A percentile compares a stretch with the other conserved stretches of the same genome.
phyloP scores from a whole-genome alignment of 1,140 invertebrate genomes.

The Campoletis sonorensis region DNA sequence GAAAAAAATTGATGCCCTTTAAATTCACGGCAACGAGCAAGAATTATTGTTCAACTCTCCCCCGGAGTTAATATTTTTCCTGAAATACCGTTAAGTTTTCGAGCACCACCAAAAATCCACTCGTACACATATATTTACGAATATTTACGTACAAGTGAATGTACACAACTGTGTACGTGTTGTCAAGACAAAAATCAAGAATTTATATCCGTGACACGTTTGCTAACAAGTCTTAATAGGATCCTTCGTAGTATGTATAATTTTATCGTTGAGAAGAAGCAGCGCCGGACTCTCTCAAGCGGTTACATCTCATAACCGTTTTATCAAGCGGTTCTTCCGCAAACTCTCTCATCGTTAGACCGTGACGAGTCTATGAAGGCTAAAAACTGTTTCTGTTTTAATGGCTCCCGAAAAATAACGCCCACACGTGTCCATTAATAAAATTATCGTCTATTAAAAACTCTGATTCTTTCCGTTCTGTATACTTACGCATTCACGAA shows the following conservation, averaged over 20 bases:
- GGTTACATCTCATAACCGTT: neutral
- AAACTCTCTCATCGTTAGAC: neutral
- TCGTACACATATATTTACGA: neutral
- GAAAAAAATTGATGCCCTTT: no score
- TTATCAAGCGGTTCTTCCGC: neutral
- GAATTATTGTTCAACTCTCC: no score
- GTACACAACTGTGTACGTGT: neutral
- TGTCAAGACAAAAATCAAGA: neutral
- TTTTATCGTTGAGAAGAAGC: conserved; percentile 16
- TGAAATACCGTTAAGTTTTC: no score
- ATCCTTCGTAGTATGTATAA: conserved; percentile 49
- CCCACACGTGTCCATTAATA: conserved; percentile 30
- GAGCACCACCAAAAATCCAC: neutral
- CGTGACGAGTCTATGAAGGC: conserved; percentile 8
- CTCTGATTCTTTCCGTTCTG: neutral
- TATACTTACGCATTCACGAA: neutral
- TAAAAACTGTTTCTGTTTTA: conserved; percentile 19
- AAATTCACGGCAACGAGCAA: no score
- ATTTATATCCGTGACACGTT: conserved; percentile 52
- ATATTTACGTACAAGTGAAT: neutral
- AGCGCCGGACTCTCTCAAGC: neutral
- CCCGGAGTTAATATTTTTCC: no score
- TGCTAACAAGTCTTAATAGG: conserved; percentile 63
- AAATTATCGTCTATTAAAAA: neutral
- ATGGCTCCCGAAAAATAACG: conserved; percentile 29